phyloP scores from a whole-genome alignment of 1,140 invertebrate genomes.

The Calliphora vicina region DNA sequence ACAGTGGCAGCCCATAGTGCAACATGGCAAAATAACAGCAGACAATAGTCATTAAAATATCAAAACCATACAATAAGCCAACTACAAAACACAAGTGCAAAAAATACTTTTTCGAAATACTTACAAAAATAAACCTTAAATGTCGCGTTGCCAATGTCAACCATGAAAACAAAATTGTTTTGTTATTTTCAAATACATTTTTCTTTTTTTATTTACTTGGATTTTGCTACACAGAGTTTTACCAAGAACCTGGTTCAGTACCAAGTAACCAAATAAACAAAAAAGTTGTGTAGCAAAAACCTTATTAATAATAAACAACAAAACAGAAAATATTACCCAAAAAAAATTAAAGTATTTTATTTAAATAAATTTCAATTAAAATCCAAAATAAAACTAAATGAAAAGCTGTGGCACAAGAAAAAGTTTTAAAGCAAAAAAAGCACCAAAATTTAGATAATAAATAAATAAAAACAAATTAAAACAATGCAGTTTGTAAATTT shows the following conservation, averaged over 20 bases:
- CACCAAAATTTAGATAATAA: neutral
- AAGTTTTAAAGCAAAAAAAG: neutral
- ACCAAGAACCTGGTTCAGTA: neutral
- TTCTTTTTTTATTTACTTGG: neutral
- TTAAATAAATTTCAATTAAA: neutral
- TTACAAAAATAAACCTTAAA: neutral
- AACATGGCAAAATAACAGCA: neutral
- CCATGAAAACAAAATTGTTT: slow-evolving; percentile 11
- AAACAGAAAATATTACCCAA: too few relatives aligned
- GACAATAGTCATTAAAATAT: slow-evolving; percentile 14
- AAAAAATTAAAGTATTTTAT: neutral
- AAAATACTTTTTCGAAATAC: too few relatives aligned
- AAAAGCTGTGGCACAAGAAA: neutral
- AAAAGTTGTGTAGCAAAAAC: neutral
- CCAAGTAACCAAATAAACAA: slow-evolving; percentile 1
- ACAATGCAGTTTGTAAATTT: neutral
- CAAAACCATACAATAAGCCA: neutral
- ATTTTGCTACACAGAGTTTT: neutral
- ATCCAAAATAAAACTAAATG: neutral
- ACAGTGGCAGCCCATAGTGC: neutral
- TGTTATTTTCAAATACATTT: neutral
- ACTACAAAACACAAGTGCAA: neutral
- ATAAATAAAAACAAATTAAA: neutral
- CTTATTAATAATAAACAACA: neutral
- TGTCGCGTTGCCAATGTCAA: slow-evolving; percentile 29